Percentiles rank a stretch among this genome's conserved stretches.
phyloP scores from a whole-genome alignment of 2,797 vertebrate genomes.

The Danionella dracula region DNA sequence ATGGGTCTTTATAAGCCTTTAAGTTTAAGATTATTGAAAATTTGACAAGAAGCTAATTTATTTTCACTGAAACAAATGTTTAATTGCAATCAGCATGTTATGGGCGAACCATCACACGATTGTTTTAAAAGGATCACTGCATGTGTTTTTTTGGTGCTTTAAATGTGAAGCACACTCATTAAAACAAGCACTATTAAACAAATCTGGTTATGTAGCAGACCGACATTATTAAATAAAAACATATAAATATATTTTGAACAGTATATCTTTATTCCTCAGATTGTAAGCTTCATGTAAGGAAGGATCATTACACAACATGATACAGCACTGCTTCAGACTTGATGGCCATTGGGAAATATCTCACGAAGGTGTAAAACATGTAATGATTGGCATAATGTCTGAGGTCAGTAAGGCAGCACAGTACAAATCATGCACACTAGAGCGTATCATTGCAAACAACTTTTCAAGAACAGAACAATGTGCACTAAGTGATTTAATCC shows the following conservation, averaged over 20 bases:
- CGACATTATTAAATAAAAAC: conserved; percentile 31
- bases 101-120: too few relatives aligned
- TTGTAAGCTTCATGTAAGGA: conserved; percentile 20
- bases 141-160: too few relatives aligned
- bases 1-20: too few relatives aligned
- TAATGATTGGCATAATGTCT: conserved; percentile 36
- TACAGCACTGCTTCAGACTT: conserved; percentile 27
- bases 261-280: conserved; percentile 30
- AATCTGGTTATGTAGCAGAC: background rate
- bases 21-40: too few relatives aligned
- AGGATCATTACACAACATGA: conserved; percentile 38
- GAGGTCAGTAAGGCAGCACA: conserved; percentile 66
- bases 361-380: conserved; percentile 23
- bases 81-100: too few relatives aligned
- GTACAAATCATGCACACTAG: conserved; percentile 52
- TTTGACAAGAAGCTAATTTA: too few relatives aligned
- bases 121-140: too few relatives aligned
- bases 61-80: too few relatives aligned
- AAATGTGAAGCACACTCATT: too few relatives aligned
- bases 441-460: conserved; percentile 34
- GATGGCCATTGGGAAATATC: conserved; percentile 23
- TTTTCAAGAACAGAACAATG: conserved; percentile 24
- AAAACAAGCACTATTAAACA: background rate
- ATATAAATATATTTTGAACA: background rate
- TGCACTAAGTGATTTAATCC: background rate